Percentiles rank a stretch among this genome's conserved stretches.
Conservation (phyloP, 1,140 invertebrate genomes). For the Delia radicum region DNA sequence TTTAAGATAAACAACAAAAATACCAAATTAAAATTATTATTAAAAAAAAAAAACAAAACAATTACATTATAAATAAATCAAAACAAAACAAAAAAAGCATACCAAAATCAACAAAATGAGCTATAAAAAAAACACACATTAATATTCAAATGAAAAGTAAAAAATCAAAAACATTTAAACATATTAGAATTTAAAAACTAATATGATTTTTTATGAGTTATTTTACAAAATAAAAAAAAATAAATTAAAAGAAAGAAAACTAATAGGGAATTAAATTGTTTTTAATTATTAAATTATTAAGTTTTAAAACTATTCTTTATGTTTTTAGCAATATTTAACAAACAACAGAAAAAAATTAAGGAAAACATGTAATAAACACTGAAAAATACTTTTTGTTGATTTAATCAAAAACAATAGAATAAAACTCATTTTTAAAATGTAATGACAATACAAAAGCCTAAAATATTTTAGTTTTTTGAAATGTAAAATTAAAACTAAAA, state of each 20-base stretch:
- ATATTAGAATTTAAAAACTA: conserved; percentile 22
- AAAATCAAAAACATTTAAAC: neutral
- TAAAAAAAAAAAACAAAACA: neutral
- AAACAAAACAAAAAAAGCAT: neutral
- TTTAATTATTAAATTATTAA: conserved; percentile 17
- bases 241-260: neutral
- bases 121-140: conserved; percentile 10
- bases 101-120: neutral
- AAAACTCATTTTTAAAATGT: conserved; percentile 22
- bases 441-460: conserved; percentile 17
- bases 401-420: conserved; percentile 17
- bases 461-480: conserved; percentile 14
- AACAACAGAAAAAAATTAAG: conserved; percentile 14
- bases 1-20: neutral
- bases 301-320: conserved; percentile 19
- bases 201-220: conserved; percentile 10
- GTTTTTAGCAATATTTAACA: conserved; percentile 24
- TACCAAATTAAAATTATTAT: neutral
- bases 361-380: conserved; percentile 5
- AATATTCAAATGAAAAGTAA: conserved; percentile 1
- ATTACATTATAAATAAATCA: no score
- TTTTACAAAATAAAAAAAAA: neutral
- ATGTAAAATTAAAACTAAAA: neutral
- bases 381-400: neutral
- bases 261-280: conserved; percentile 21